Evolutionary conservation across 2,113 vertebrate genomes (phyloP).

Genomic region (Takifugu flavidus): DNA sequence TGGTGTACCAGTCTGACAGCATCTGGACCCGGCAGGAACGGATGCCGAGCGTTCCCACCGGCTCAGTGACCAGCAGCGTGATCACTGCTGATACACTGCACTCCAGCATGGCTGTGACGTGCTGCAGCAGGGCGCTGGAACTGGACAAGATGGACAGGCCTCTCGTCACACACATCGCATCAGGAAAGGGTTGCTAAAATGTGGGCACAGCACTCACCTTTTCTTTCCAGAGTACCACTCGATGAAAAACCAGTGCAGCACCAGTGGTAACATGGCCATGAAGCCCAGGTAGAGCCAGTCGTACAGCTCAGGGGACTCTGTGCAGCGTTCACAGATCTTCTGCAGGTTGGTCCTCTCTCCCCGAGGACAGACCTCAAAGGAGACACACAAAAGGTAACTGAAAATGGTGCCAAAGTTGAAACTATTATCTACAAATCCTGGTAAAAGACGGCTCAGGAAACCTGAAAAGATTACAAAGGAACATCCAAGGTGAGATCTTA

Average conservation of each 20-base stretch:
- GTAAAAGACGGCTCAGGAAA: no score
- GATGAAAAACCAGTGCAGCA: conserved; percentile 98
- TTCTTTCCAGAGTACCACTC: conserved; percentile 99
- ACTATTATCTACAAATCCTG: neutral
- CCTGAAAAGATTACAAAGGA: no score
- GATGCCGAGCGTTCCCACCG: conserved; percentile 79
- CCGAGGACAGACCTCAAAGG: conserved; percentile 86
- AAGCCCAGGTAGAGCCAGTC: conserved; percentile 98
- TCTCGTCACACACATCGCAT: neutral
- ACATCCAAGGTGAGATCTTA: no score
- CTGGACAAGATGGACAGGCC: conserved; percentile 55
- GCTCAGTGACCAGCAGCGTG: conserved; percentile 87
- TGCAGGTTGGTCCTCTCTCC: conserved; percentile 83
- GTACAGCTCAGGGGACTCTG: conserved; percentile 85
- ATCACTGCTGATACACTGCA: conserved; percentile 81
- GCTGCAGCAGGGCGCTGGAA: conserved; percentile 91
- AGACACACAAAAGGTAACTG: neutral
- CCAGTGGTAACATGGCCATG: conserved; percentile 95
- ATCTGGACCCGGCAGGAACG: conserved; percentile 88
- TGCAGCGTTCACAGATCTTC: conserved; percentile 87
- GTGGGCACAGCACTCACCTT: conserved; percentile 72
- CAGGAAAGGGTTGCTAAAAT: neutral
- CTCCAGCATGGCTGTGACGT: conserved; percentile 86
- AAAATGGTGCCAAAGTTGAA: no score
- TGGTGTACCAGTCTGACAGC: conserved; percentile 98